A percentile compares a stretch with the other conserved stretches of the same genome.
Evolutionary conservation across 1,140 invertebrate genomes (phyloP).

Genomic region (Apis cerana): DNA sequence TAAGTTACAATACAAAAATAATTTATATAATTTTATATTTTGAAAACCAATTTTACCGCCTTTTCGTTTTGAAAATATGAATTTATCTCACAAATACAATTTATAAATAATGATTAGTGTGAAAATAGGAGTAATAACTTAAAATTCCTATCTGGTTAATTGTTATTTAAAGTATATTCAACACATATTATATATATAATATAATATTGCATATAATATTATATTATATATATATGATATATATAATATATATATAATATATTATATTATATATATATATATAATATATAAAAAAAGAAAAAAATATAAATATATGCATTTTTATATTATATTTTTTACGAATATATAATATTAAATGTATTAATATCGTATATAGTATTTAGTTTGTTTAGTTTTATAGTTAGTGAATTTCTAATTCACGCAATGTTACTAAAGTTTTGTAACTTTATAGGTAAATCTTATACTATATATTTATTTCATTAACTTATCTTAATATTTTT

Average conservation of each 20-base stretch:
- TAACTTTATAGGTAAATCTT: not conserved
- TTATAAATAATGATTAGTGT: not conserved
- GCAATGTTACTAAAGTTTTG: not conserved
- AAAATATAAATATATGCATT: no score
- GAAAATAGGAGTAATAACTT: no score
- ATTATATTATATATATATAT: no score
- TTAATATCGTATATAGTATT: not conserved
- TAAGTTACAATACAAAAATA: not conserved
- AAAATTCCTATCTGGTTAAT: no score
- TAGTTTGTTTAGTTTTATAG: not conserved
- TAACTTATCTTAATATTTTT: not conserved
- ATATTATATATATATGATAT: no score
- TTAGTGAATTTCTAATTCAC: not conserved
- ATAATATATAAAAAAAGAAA: no score
- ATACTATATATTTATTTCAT: not conserved
- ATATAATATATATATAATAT: no score
- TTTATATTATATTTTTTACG: no score
- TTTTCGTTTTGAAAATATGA: not conserved
- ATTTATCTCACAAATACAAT: not conserved
- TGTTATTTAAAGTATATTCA: no score
- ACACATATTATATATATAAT: no score
- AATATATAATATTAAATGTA: no score
- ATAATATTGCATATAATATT: no score
- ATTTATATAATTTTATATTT: not conserved
- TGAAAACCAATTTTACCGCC: not conserved